Base-by-base conservation (phyloP, 2,888 invertebrate species). In the Cosmopolites sordidus region DNA sequence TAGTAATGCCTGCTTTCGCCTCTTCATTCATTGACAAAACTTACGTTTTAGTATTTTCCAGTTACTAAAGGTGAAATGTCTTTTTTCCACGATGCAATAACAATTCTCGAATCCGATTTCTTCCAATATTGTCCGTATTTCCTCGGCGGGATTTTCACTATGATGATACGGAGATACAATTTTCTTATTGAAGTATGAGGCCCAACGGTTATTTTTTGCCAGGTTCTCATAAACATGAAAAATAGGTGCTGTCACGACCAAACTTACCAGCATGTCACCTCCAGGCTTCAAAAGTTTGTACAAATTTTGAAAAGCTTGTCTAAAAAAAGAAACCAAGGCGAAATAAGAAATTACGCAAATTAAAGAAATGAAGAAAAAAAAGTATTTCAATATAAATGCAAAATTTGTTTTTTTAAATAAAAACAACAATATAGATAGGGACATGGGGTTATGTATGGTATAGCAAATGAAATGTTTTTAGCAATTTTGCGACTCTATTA, bases 111-210 rank as follows among this genome's bases (percentile, higher is more conserved):
- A 87, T 1, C 87, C 87, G 1, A 76, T 73, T 29, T 79, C 76
- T 43, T 75, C 72, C 50, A 87, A 71, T 2, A 82, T 66, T 53
- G 77, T 74, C 16, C 76, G 75, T 27, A 70, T 74, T 51, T 79
- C 76, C 9, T 76, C 76, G 43, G 79, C 79, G 0, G 86, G 82
- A 64, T 83, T 75, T 54, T 76, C 65, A 45, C 78, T 79, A 44
- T 82, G 74, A 58, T 88, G 86, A 61, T 86, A 84, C 0, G 84
- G 83, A 0, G 87, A 84, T n/a, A 88, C 78, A 66, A 77, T 87
- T 50, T 80, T 78, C 49, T 79, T 76, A 66, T 78, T 73, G 76
- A 87, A 83, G 68, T 85, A 88, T 1, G 69, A 63, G 17, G 75
- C 71, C 83, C 88, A 90, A 63, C 64, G 68, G 1, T 75, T 69